Evolutionary conservation across 2,797 vertebrate genomes (phyloP), one percentile per base, ranked within the genome.

Genomic region (Channa striata): DNA sequence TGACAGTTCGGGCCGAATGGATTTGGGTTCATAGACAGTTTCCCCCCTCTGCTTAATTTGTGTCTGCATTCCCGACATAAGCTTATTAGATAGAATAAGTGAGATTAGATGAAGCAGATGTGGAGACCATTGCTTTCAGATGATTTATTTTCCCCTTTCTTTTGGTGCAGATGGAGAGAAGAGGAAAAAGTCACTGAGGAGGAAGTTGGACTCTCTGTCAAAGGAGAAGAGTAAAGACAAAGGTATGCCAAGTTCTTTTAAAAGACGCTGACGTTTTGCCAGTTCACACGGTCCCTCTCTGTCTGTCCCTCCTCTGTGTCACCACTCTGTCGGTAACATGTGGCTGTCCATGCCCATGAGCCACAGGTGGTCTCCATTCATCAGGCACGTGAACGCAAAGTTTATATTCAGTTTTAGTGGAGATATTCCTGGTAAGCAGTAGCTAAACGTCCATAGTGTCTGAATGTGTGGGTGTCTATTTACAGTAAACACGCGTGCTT

Each of bases 221-320:
- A 98, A 98, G 77, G 97, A 98, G 93, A 98, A 97, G 92, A 96
- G 96, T 71, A 96, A 95, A 95, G 97, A 97, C 95, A 97, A 95
- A 94, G 93, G 93, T 93, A 84, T 2, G 53, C 11, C 39, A 16
- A 53, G 25, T 70, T 56, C 44, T 65, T 59, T 68, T 4, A 39
- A 34, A 13, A 20, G 1, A 6, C 16, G 8, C 30, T 25, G 46
- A 63, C 43, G 25, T 20, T 48, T 20, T 42, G 14, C 25, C 46
- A 30, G 17, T 34, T 54, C n/a, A 8, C 20, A 25, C 42, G 7
- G 10, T 53, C 78, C 34, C 34, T 46, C 14, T 46, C 30, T 17
- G 30, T 34, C n/a, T 51, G 9, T 23, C 21, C 47, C 8, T 57
- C 17, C 0, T 58, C 19, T 37, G 7, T 44, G 17, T 61, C 30